Evolutionary conservation across 2,888 invertebrate species (phyloP).

Genomic region (Drosophila meridionalis): DNA sequence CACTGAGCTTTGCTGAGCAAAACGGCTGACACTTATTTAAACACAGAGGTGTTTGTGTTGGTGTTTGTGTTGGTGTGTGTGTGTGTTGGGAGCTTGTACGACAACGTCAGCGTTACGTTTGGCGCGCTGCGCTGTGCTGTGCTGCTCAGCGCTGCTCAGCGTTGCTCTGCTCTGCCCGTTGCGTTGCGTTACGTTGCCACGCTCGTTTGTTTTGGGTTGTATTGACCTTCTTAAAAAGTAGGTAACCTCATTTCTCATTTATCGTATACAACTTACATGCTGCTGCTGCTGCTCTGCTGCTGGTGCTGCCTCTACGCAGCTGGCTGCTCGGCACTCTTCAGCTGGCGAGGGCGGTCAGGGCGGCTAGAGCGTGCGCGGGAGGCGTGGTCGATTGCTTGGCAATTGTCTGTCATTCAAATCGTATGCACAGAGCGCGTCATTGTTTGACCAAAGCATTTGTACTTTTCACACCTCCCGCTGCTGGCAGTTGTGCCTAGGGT

Average conservation of each 20-base stretch:
- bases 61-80: slow-evolving; percentile 19
- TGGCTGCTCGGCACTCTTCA: slow-evolving; percentile 28
- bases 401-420: slow-evolving; percentile 56
- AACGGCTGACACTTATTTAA: slow-evolving; percentile 61
- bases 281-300: slow-evolving; percentile 30
- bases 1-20: slow-evolving; percentile 74
- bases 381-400: slow-evolving; percentile 31
- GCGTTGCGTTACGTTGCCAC: slow-evolving; percentile 67
- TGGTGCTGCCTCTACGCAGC: slow-evolving; percentile 20
- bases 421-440: slow-evolving; percentile 58
- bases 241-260: slow-evolving; percentile 84
- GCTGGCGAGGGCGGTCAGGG: not conserved
- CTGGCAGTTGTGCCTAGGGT: not conserved
- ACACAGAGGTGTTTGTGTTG: slow-evolving; percentile 24
- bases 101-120: slow-evolving; percentile 45
- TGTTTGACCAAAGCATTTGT: slow-evolving; percentile 50
- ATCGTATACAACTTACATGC: slow-evolving; percentile 83
- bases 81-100: slow-evolving; percentile 38
- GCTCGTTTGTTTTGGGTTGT: slow-evolving; percentile 81
- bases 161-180: slow-evolving; percentile 27
- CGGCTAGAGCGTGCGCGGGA: not conserved
- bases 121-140: slow-evolving; percentile 23
- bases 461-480: slow-evolving; percentile 24
- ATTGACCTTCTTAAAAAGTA: slow-evolving; percentile 84
- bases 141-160: slow-evolving; percentile 25